Evolutionary conservation across 2,113 vertebrate genomes (phyloP).

Genomic region (Lophura nycthemera): DNA sequence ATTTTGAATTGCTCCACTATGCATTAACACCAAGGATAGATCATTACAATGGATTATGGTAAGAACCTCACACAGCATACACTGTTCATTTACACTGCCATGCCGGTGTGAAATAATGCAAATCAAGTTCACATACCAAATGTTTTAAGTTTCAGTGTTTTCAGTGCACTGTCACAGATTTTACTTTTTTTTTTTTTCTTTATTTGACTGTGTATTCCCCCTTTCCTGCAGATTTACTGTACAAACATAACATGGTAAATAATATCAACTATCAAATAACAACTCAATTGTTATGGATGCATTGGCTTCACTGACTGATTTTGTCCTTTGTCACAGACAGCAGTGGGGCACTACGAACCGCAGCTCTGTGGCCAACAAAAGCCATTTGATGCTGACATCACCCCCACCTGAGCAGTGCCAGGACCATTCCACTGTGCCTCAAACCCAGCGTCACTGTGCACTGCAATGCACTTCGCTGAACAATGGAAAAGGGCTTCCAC

Average conservation of each 20-base stretch:
- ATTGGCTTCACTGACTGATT: neutral
- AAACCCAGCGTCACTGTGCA: neutral
- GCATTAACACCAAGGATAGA: neutral
- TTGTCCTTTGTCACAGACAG: neutral
- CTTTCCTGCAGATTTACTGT: neutral
- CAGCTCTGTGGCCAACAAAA: neutral
- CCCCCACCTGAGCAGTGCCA: neutral
- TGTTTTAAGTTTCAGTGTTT: neutral
- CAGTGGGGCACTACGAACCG: neutral
- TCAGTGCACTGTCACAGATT: neutral
- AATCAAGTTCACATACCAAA: neutral
- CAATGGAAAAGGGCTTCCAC: neutral
- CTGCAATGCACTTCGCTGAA: neutral
- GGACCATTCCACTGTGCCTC: neutral
- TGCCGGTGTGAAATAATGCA: conserved; percentile 40
- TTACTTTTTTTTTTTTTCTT: neutral
- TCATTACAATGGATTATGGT: conserved; percentile 13
- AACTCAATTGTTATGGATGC: neutral
- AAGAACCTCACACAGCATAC: neutral
- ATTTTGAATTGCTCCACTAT: neutral
- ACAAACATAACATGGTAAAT: neutral
- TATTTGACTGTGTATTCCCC: neutral
- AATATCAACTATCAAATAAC: neutral
- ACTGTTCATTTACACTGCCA: neutral
- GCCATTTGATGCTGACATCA: neutral